Evolutionary conservation across 2,888 invertebrate species (phyloP).

Genomic region (Scaptomyza parva): DNA sequence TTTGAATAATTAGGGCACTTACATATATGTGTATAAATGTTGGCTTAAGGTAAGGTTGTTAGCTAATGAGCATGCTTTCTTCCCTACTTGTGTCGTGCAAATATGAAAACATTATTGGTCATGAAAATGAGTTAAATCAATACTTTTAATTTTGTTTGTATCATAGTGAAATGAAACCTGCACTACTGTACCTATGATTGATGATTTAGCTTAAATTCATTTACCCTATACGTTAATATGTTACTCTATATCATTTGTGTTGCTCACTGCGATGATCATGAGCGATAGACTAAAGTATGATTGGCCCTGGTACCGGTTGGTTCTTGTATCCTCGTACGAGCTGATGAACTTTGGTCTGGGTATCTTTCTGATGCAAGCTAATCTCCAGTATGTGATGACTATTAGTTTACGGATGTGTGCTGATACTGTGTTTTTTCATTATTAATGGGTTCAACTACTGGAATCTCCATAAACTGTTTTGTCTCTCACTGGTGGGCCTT

Average conservation of each 20-base stretch:
- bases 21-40: too few relatives aligned
- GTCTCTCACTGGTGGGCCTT: conserved; percentile 30
- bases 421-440: conserved; percentile 28
- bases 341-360: conserved; percentile 50
- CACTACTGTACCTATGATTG: too few relatives aligned
- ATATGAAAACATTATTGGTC: too few relatives aligned
- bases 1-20: too few relatives aligned
- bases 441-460: conserved; percentile 17
- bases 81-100: too few relatives aligned
- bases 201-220: too few relatives aligned
- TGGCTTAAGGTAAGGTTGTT: too few relatives aligned
- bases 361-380: conserved; percentile 34
- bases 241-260: conserved; percentile 23
- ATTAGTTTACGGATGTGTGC: conserved; percentile 7
- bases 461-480: conserved; percentile 38
- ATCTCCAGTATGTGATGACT: conserved; percentile 16
- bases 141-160: too few relatives aligned
- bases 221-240: conserved; percentile 30
- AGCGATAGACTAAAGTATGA: conserved; percentile 24
- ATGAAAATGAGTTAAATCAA: too few relatives aligned
- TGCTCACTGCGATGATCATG: conserved; percentile 41
- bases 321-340: conserved; percentile 41
- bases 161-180: too few relatives aligned
- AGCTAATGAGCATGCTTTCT: too few relatives aligned
- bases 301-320: conserved; percentile 41